These are phyloP conservation scores for Athrips mouffetella DNA, from an alignment of 2,888 invertebrate species.

Conservation along the genomic window DNA sequence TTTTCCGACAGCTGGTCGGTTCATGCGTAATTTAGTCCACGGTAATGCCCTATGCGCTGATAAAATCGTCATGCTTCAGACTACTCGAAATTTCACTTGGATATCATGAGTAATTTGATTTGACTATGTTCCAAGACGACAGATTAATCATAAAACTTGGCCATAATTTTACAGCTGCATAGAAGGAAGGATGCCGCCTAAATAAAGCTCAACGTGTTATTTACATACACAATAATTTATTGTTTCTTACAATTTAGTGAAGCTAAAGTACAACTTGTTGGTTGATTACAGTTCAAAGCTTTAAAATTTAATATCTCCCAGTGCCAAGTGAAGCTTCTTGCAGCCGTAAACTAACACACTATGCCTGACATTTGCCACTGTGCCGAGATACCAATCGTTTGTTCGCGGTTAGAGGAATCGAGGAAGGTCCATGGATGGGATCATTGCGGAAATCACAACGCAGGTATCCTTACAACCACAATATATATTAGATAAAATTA, in stretches of 20 bases:
- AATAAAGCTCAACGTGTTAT: conserved; percentile 73
- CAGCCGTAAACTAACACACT: conserved; percentile 64
- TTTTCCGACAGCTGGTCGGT: background rate
- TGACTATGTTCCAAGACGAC: conserved; percentile 8
- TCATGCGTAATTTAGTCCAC: background rate
- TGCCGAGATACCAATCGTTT: conserved; percentile 45
- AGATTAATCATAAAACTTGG: conserved; percentile 6
- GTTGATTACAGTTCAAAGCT: conserved; percentile 75
- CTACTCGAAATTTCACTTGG: conserved; percentile 2
- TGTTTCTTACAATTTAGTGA: conserved; percentile 78
- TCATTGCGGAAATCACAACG: conserved; percentile 73
- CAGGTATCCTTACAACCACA: conserved; percentile 83
- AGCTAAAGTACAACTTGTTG: conserved; percentile 76
- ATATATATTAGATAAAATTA: conserved; percentile 83
- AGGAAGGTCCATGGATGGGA: conserved; percentile 60
- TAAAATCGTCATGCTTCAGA: conserved; percentile 13
- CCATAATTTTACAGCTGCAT: conserved; percentile 36
- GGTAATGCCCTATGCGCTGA: conserved; percentile 11
- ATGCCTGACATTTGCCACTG: conserved; percentile 48
- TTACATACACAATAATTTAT: conserved; percentile 79
- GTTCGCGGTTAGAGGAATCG: conserved; percentile 44
- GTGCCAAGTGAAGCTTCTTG: conserved; percentile 67
- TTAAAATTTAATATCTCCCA: conserved; percentile 67
- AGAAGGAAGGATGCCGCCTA: conserved; percentile 57
- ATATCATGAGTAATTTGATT: background rate